Evolutionary conservation across 2,797 vertebrate species (phyloP), one percentile per base, ranked within the genome.

Genomic region (Melanotaenia maccullochi): DNA sequence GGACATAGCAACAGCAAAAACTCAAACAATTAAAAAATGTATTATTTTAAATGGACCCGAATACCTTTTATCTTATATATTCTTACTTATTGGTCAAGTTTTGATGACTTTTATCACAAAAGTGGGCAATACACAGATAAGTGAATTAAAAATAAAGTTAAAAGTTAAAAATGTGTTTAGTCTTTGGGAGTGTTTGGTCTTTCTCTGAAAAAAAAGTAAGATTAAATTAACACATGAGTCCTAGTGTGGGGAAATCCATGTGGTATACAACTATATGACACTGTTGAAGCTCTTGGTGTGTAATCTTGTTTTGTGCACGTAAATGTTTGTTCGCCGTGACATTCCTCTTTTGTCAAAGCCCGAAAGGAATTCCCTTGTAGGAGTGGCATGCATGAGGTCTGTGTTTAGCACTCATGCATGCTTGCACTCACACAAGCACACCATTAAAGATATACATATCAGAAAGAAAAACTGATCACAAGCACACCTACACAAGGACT

Each of bases 261-360:
- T 4, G 47, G 59, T 2, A 32, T 20, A 24, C 13, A 33, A 36
- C 16, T 32, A 40, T 38, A 24, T 58, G 61, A 70, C 36, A 76
- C 35, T 32, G n/a, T n/a, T 54, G 38, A 71, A 62, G 40, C 22
- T 30, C 56, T 49, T 8, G 2, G 25, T 56, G 67, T 49, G 59
- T 76, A n/a, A 83, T 73, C 75, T 85, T 84, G 82, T 75, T 89
- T 81, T 87, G 65, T 82, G 74, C 74, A 55, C 2, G 51, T 79
- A 89, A 85, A 90, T 81, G 70, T 86, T 81, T 65, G 65, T 79
- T 81, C 52, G 57, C 56, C 55, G 80, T 91, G 79, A 88, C 89
- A 91, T 92, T 89, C 90, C 82, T 88, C 82, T 66, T 75, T 86
- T 89, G 90, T 92, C 91, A 82, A 92, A 91, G 81, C 83, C 89